Base-by-base conservation (phyloP, 1,140 invertebrate species). In the Pogonomyrmex barbatus region DNA sequence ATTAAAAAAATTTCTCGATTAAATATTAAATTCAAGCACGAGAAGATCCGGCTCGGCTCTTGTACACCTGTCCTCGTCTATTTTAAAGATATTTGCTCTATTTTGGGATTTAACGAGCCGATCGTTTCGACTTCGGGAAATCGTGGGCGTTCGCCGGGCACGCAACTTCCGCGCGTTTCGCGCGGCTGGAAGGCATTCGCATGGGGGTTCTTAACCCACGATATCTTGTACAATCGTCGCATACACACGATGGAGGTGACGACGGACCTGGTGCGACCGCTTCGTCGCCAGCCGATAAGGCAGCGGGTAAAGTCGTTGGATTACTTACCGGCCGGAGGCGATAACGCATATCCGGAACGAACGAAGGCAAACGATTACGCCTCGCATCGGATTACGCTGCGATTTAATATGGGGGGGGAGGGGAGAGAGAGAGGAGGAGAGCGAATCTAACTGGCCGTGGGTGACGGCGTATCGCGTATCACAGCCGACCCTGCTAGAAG, bases 211-310 rank as follows among this genome's bases (percentile, higher is more conserved):
- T 91, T 92, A 88, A 92, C 89, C 89, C 87, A 84, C 75, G 89
- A 85, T 91, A 93, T 92, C 90, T 92, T 86, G 73, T 86, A 88
- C 85, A 90, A 92, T 91, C 87, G 87, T 91, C 87, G 47, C 65
- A 54, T n/a, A n/a, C 50, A 81, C 36, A 14, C 12, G 47, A 36
- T 1, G 33, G 83, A 90, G 86, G 89, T 92, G 88, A 90, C 85
- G 90, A 91, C 91, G 67, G 42, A 73, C 54, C 78, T 42, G 42
- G 83, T 88, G 50, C 50, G 24, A 71, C 47, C 87, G 86, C 88
- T 86, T 92, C 89, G 89, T 91, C 89, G 91, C 89, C 89, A 88
- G 86, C 92, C 90, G 91, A 93, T 93, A 93, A 91, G 83, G 87
- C 85, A 89, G 79, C 58, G 88, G 90, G 82, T 90, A 81, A 88